Evolutionary conservation across 2,888 invertebrate species (phyloP).

Genomic region (Tenthredo distinguenda): DNA sequence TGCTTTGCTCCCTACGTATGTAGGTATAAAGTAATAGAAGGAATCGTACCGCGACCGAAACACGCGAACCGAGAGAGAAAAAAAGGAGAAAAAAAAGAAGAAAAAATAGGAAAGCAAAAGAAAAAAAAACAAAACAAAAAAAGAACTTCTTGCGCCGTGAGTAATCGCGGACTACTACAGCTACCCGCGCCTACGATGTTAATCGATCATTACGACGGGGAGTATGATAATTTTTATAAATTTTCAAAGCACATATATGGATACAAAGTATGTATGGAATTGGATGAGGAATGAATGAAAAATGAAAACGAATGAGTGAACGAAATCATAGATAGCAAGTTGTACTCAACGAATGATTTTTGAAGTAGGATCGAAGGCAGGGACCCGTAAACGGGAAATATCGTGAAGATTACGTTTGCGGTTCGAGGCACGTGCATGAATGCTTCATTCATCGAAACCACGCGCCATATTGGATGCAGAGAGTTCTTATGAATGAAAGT

Average conservation of each 20-base stretch:
- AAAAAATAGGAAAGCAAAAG: background rate
- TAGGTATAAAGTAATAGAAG: constrained; percentile 23
- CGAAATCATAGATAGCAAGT: background rate
- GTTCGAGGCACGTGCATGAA: constrained; percentile 60
- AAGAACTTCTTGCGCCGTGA: background rate
- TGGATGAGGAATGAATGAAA: background rate
- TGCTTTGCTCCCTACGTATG: constrained; percentile 25
- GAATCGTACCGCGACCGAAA: constrained; percentile 23
- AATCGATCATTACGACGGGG: constrained; percentile 30
- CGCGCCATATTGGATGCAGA: background rate
- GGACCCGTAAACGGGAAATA: constrained; percentile 22
- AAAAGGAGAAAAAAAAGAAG: background rate
- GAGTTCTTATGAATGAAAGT: constrained; percentile 39
- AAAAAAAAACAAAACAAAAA: background rate
- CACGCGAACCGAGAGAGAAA: constrained; percentile 16
- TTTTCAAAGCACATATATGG: background rate
- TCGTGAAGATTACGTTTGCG: constrained; percentile 36
- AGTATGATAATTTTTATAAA: constrained; percentile 20
- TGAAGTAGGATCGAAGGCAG: background rate
- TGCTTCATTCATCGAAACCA: constrained; percentile 67
- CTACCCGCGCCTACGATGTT: background rate
- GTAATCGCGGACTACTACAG: constrained; percentile 6
- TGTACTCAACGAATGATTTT: background rate
- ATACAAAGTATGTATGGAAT: background rate
- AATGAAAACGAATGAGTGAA: background rate